These are phyloP conservation scores for Philantomba maxwellii DNA, from an alignment of 2,113 vertebrate species.

Conservation along the genomic window DNA sequence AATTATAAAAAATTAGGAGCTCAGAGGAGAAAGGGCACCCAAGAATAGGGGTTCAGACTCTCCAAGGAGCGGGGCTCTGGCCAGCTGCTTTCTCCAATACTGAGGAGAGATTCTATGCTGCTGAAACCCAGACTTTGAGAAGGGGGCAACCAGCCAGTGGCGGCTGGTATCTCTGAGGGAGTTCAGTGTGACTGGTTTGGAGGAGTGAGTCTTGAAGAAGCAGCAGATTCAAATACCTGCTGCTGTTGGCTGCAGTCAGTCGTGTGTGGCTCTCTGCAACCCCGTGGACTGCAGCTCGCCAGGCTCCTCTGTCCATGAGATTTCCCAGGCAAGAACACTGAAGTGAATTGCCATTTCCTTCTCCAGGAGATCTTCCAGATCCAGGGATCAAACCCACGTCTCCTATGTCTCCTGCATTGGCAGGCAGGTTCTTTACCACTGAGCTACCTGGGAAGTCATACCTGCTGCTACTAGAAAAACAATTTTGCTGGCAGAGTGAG, in stretches of 20 bases:
- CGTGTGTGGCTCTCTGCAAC: accelerated
- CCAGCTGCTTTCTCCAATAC: background rate
- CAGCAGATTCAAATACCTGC: background rate
- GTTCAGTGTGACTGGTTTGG: background rate
- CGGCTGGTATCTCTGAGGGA: background rate
- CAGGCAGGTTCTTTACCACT: background rate
- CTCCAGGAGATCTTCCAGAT: background rate
- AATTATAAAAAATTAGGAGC: background rate
- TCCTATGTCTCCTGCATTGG: background rate
- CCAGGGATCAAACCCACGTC: background rate
- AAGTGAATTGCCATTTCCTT: background rate
- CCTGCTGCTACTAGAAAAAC: background rate
- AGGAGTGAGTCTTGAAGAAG: background rate
- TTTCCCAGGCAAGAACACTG: background rate
- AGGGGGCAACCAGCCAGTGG: background rate
- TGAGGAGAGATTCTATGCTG: background rate
- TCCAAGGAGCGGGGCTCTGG: background rate
- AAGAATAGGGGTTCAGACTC: background rate
- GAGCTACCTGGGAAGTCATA: background rate
- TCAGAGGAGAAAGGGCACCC: background rate
- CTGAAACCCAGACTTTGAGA: background rate
- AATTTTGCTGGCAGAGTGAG: background rate
- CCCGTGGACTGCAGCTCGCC: background rate
- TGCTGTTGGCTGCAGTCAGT: background rate
- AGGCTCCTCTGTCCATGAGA: background rate